Evolutionary conservation across 2,888 invertebrate genomes (phyloP), one percentile per base, ranked within the genome.

Genomic region (Andrena dorsata): DNA sequence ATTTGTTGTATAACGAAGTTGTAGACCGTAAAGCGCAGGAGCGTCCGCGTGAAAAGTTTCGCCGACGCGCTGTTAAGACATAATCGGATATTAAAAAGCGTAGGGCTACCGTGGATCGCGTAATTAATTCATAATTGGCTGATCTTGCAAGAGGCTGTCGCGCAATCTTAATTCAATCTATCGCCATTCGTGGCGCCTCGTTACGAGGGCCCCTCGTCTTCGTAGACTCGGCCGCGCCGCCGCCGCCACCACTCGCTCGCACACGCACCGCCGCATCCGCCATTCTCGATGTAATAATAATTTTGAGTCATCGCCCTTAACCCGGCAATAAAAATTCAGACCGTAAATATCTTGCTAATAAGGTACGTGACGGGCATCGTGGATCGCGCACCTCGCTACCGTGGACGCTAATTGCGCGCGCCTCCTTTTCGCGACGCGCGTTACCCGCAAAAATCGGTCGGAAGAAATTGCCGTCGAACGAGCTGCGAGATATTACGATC

Each of bases 81-180:
- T 93, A 93, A 93, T 92, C 92, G 90, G 92, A 91, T 93, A 92
- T 93, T 93, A 92, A 93, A 92, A 88, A 88, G 89, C 91, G 90
- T 91, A 91, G 92, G 89, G 91, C 91, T 92, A 92, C 92, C 89
- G 91, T 88, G 88, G 87, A 74, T 41, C 41, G 86, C 82, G 89
- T 91, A 93, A 93, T 94, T 93, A 93, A 94, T 93, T 93, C 90
- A 92, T 93, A 93, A 94, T 93, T 93, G 93, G 93, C 92, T 91
- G 92, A 92, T 93, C 93, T 91, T 84, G 90, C 91, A 89, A 90
- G 89, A 91, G 91, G 90, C 86, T 76, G 84, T 89, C 86, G 85
- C 88, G 89, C 91, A 93, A 93, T 94, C 94, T 93, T 93, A 93
- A 93, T 93, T 93, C 92, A 93, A 94, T 93, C 93, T 93, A 93